These are phyloP conservation scores for Ceuthmochares aereus DNA, from an alignment of 2,113 vertebrate species.

Conservation along the genomic window DNA sequence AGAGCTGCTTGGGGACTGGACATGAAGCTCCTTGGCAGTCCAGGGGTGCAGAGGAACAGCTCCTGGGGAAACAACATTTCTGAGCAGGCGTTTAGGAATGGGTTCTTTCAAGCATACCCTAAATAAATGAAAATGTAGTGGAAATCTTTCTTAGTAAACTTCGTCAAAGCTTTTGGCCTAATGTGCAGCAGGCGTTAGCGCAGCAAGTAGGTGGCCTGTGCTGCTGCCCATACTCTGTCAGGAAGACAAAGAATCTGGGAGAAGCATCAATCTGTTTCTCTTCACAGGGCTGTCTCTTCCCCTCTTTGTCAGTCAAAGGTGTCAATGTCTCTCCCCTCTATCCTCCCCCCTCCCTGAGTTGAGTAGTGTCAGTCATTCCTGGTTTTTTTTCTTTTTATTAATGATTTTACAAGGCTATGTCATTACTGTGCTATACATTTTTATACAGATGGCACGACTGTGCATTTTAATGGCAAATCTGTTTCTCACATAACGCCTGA, in stretches of 20 bases:
- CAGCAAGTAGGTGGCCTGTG: constrained; percentile 71
- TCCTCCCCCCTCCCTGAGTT: constrained; percentile 72
- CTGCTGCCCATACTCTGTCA: constrained; percentile 75
- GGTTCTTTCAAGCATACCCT: neutral
- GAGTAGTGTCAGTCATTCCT: constrained; percentile 84
- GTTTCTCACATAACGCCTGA: constrained; percentile 88
- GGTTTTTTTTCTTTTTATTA: constrained; percentile 83
- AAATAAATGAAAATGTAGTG: neutral
- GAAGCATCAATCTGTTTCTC: constrained; percentile 82
- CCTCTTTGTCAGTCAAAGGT: constrained; percentile 77
- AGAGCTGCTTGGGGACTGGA: rapidly evolving
- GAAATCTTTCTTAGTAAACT: constrained; percentile 35
- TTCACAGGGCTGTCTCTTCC: constrained; percentile 80
- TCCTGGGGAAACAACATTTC: neutral
- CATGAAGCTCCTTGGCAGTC: rapidly evolving
- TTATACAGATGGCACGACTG: constrained; percentile 87
- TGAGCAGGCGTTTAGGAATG: neutral
- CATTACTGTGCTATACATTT: constrained; percentile 85
- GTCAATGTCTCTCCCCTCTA: constrained; percentile 76
- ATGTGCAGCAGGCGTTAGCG: constrained; percentile 37
- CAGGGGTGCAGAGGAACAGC: neutral
- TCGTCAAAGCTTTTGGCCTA: constrained; percentile 65
- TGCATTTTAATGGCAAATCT: constrained; percentile 90
- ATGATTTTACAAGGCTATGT: constrained; percentile 85
- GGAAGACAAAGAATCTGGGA: constrained; percentile 74